Percentiles rank a stretch among this genome's conserved stretches.
phyloP scores from a whole-genome alignment of 2,113 vertebrate genomes.

The Hiodon tergisus region DNA sequence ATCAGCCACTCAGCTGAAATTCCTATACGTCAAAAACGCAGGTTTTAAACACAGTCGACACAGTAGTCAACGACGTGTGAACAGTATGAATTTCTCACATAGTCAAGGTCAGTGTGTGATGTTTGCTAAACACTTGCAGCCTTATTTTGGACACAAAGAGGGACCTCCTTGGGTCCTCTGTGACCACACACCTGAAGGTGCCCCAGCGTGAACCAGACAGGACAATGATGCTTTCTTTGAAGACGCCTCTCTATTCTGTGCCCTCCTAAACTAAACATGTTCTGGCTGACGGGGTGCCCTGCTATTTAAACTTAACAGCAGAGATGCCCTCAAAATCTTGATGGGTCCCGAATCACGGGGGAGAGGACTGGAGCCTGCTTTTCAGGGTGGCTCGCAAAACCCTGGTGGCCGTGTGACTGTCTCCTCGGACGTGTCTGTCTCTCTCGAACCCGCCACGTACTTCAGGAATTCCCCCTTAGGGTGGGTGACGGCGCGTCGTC shows the following conservation, averaged over 20 bases:
- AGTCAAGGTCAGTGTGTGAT: slow-evolving; percentile 11
- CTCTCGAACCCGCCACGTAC: no score
- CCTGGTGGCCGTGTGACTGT: no score
- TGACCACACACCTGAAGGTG: slow-evolving; percentile 52
- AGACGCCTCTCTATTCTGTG: slow-evolving; percentile 31
- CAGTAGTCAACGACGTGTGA: background rate
- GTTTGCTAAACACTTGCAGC: background rate
- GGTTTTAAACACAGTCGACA: background rate
- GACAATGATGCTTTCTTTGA: slow-evolving; percentile 65
- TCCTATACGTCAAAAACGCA: background rate
- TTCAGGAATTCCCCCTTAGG: no score
- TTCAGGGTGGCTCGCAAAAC: slow-evolving; percentile 11
- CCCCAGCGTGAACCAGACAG: slow-evolving; percentile 31
- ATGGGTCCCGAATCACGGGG: no score
- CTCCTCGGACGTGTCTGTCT: no score
- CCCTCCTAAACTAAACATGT: background rate
- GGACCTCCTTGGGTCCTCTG: slow-evolving; percentile 19
- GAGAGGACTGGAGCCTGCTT: no score
- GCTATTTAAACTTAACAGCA: background rate
- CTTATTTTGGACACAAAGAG: background rate
- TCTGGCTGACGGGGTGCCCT: no score
- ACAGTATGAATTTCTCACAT: background rate
- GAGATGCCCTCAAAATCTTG: no score
- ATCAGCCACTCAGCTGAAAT: slow-evolving; percentile 31
- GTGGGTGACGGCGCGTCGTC: no score